phyloP scores from a whole-genome alignment of 2,888 invertebrate species.

The Xestia xanthographa region DNA sequence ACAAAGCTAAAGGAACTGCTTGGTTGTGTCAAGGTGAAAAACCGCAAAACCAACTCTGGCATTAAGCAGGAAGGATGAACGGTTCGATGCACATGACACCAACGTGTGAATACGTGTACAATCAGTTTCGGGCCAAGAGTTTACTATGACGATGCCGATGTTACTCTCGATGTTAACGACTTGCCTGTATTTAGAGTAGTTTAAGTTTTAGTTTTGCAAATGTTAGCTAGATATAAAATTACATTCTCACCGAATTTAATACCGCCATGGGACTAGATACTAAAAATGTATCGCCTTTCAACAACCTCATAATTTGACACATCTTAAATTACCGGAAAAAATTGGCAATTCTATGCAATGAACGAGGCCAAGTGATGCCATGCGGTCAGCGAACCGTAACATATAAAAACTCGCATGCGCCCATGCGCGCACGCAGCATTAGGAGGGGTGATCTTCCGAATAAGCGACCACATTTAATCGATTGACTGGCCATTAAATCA shows the following conservation, averaged over 20 bases:
- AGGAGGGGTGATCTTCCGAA: constrained; percentile 65
- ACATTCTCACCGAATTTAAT: constrained; percentile 17
- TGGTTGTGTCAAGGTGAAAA: background rate
- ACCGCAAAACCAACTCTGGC: constrained; percentile 26
- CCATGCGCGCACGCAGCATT: constrained; percentile 71
- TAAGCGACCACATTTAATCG: constrained; percentile 62
- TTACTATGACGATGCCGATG: constrained; percentile 4
- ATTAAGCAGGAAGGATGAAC: constrained; percentile 42
- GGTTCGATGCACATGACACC: constrained; percentile 28
- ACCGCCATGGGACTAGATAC: constrained; percentile 19
- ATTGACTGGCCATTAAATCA: constrained; percentile 40
- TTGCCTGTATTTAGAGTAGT: background rate
- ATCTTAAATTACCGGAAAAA: constrained; percentile 54
- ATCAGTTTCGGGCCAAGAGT: background rate
- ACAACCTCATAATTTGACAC: constrained; percentile 66
- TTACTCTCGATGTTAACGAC: background rate
- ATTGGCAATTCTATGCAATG: constrained; percentile 65
- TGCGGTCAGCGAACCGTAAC: constrained; percentile 82
- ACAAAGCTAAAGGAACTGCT: background rate
- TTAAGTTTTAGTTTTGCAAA: constrained; percentile 2
- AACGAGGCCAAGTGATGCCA: constrained; percentile 71
- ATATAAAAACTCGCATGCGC: constrained; percentile 73
- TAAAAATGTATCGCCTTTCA: constrained; percentile 31
- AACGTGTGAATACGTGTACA: constrained; percentile 12
- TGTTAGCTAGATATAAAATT: constrained; percentile 22